These are phyloP conservation scores for Trichomalopsis sarcophagae DNA, from an alignment of 1,140 invertebrate species.

Conservation along the genomic window DNA sequence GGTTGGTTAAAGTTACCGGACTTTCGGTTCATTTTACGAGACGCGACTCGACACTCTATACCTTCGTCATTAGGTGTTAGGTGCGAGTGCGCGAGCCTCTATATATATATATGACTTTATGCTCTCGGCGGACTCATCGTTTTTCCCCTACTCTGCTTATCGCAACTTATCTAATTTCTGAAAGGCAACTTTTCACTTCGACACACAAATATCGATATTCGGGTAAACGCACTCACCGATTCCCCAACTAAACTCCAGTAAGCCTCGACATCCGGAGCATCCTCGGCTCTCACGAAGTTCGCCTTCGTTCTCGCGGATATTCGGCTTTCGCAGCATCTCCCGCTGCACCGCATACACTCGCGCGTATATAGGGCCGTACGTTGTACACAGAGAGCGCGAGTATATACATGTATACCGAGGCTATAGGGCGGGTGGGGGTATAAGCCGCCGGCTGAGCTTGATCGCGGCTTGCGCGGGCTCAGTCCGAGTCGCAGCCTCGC, in stretches of 20 bases:
- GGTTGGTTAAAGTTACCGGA: constrained; percentile 19
- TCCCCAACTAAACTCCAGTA: too few species aligned
- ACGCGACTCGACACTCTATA: neutral
- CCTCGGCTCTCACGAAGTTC: too few species aligned
- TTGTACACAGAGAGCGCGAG: neutral
- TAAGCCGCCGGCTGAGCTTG: constrained; percentile 46
- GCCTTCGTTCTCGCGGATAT: neutral
- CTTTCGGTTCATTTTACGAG: constrained; percentile 25
- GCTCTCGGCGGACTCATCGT: neutral
- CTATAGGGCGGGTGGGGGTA: neutral
- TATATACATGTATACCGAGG: neutral
- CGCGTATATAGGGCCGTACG: neutral
- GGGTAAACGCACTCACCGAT: too few species aligned
- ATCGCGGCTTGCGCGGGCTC: constrained; percentile 42
- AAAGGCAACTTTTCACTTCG: too few species aligned
- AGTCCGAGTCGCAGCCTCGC: constrained; percentile 59
- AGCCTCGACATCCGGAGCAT: neutral
- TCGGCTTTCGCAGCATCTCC: neutral
- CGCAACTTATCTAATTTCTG: too few species aligned
- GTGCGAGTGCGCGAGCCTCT: neutral
- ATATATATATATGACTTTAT: too few species aligned
- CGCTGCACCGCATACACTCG: neutral
- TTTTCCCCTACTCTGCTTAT: neutral
- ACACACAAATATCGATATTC: too few species aligned
- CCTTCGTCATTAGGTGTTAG: neutral